Base-by-base conservation (phyloP, 2,113 vertebrate genomes). In the Anhinga rufa region DNA sequence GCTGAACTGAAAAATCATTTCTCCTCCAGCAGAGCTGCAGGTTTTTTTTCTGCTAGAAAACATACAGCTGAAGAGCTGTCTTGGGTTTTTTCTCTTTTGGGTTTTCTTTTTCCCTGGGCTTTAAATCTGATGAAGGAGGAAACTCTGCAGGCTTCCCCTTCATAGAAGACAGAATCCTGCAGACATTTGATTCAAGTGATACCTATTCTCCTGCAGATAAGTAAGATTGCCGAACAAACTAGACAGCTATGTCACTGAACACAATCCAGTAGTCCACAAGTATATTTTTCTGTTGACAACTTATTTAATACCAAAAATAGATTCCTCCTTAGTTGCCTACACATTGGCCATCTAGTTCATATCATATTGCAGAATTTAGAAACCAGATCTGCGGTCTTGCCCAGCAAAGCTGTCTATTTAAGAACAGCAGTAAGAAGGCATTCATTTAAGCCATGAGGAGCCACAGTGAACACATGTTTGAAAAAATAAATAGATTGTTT, bases 231-330 rank as follows among this genome's bases (percentile, higher is more conserved):
- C 1, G 6, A 80, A 62, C 52, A 75, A 81, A 79, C 36, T 26
- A 44, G 12, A 77, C 89, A 84, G 77, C 52, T 76, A 44, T 58
- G 74, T 62, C 86, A 84, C 77, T 46, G 18, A 94, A 58, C 70
- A 74, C 66, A 85, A 70, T 40, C 60, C 49, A 40, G 42, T 1
- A 71, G 79, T 22, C 44, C 42, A 48, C 29, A 34, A 79, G 44
- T 66, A 1, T 19, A 34, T 76, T 88, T 70, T 66, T 70, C 54
- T 74, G 32, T 34, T 94, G 91, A 95, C 81, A 97, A 82, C 78
- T 95, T 92, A 62, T 62, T 95, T 91, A 93, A 85, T 66, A 62
- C 29, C 38, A 89, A 85, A 94, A 94, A 26, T 32, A 91, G 40
- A 74, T n/a, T 80, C 42, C 46, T 92, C 19, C 25, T 60, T 28